Percentiles rank a stretch among this genome's conserved stretches.
These are phyloP conservation scores for Momotus momota DNA, from an alignment of 2,797 vertebrate species.

Conservation along the genomic window DNA sequence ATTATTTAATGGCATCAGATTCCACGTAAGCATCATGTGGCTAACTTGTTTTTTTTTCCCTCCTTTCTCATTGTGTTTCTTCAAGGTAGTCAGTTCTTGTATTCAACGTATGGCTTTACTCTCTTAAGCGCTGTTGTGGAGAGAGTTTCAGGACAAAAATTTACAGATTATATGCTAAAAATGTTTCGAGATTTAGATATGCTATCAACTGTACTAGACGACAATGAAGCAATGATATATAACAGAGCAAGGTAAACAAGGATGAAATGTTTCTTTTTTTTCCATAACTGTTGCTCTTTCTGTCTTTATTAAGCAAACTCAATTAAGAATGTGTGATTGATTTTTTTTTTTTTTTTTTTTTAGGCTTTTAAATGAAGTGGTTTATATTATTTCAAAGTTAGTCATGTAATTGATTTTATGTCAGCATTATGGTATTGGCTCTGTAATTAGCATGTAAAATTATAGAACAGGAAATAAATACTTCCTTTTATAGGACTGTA, in stretches of 20 bases:
- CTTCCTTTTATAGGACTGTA: not conserved
- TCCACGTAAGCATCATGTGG: not conserved
- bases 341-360: too few species aligned
- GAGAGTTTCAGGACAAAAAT: constrained; percentile 86
- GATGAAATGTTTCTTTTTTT: not conserved
- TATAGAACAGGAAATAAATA: not conserved
- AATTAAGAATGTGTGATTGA: not conserved
- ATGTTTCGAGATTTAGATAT: constrained; percentile 95
- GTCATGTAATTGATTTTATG: not conserved
- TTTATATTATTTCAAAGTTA: not conserved
- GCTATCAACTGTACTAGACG: constrained; percentile 90
- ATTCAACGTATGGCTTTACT: constrained; percentile 95
- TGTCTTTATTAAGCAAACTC: not conserved
- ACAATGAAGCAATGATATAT: constrained; percentile 95
- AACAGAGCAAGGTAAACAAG: constrained; percentile 92
- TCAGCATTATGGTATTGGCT: not conserved
- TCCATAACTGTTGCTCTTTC: not conserved
- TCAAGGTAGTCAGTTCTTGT: constrained; percentile 93
- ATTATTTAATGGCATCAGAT: not conserved
- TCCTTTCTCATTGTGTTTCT: not conserved
- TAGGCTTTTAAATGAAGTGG: not conserved
- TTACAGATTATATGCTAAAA: constrained; percentile 92
- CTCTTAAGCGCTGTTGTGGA: constrained; percentile 93
- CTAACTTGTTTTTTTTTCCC: not conserved
- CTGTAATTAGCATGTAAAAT: not conserved